Evolutionary conservation across 2,888 invertebrate genomes (phyloP).

Genomic region (Zhuqinia jingwanae): DNA sequence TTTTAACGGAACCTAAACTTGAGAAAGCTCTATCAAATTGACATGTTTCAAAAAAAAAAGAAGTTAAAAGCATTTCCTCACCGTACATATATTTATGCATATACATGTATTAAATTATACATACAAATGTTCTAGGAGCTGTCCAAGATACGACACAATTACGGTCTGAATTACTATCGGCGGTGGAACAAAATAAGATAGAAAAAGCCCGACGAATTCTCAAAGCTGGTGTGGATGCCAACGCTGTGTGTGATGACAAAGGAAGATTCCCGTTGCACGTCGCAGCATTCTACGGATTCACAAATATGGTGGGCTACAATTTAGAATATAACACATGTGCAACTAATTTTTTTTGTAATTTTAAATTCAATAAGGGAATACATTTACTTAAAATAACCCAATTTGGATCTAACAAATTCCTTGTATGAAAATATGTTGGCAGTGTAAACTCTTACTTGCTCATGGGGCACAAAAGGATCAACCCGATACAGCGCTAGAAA

Average conservation of each 20-base stretch:
- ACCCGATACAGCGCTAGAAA: constrained; percentile 78
- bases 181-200: constrained; percentile 78
- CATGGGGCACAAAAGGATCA: constrained; percentile 79
- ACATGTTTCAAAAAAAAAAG: too few relatives aligned
- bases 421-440: too few relatives aligned
- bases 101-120: not conserved
- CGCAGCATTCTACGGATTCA: constrained; percentile 77
- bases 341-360: not conserved
- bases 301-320: constrained; percentile 71
- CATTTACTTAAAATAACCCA: too few relatives aligned
- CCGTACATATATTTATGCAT: too few relatives aligned
- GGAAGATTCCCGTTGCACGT: constrained; percentile 79
- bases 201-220: constrained; percentile 78
- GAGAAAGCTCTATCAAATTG: too few relatives aligned
- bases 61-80: too few relatives aligned
- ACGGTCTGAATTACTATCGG: constrained; percentile 76
- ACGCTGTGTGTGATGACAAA: constrained; percentile 79
- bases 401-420: too few relatives aligned
- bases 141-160: constrained; percentile 71
- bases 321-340: not conserved
- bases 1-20: too few relatives aligned
- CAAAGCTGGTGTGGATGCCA: constrained; percentile 78
- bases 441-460: constrained; percentile 77
- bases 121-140: constrained; percentile 48
- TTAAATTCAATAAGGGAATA: too few relatives aligned